These are phyloP conservation scores for Picathartes gymnocephalus DNA, from an alignment of 2,113 vertebrate species.

Conservation along the genomic window DNA sequence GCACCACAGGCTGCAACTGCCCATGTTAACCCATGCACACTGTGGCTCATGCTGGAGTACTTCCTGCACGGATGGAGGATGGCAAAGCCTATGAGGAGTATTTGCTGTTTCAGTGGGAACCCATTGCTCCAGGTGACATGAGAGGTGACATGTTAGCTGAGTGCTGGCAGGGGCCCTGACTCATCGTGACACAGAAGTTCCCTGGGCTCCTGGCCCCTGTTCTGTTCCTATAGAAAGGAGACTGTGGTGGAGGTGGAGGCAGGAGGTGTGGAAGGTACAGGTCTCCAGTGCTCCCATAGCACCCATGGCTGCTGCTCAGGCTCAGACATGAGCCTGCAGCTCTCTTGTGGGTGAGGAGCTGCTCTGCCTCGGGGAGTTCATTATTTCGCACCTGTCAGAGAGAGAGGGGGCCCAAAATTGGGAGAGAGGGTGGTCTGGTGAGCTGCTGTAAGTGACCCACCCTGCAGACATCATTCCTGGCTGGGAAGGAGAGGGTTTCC, in stretches of 20 bases:
- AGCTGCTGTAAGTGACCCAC: background rate
- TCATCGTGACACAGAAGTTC: rapidly evolving
- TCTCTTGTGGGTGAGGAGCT: background rate
- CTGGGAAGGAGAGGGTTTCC: background rate
- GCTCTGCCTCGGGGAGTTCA: background rate
- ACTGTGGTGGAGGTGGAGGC: background rate
- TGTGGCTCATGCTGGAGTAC: rapidly evolving
- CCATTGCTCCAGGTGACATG: rapidly evolving
- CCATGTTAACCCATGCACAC: rapidly evolving
- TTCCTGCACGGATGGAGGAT: rapidly evolving
- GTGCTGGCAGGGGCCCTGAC: background rate
- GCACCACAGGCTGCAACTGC: rapidly evolving
- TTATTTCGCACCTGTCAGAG: background rate
- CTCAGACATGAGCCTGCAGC: rapidly evolving
- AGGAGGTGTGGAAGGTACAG: rapidly evolving
- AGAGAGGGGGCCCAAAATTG: background rate
- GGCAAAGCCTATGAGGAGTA: background rate
- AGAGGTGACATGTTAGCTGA: background rate
- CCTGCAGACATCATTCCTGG: background rate
- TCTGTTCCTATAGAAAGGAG: background rate
- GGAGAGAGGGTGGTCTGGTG: rapidly evolving
- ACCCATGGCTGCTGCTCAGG: background rate
- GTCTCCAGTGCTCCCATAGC: background rate
- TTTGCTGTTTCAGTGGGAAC: background rate
- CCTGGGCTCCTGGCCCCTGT: background rate